phyloP scores from a whole-genome alignment of 2,888 invertebrate species.

The Allygus modestus region DNA sequence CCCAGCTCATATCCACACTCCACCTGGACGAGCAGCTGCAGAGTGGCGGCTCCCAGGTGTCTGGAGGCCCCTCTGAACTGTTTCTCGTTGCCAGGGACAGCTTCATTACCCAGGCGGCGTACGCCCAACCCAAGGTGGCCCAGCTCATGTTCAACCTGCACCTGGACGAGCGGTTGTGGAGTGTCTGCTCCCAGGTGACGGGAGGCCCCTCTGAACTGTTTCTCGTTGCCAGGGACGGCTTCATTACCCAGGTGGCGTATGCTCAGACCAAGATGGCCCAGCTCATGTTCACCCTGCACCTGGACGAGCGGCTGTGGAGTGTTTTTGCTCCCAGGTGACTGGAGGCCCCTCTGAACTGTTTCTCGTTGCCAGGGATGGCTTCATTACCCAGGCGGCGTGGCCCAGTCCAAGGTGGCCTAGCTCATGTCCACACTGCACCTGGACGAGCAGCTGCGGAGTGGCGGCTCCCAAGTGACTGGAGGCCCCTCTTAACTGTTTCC shows the following conservation, averaged over 20 bases:
- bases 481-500: too few species aligned
- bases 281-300: constrained; percentile 80
- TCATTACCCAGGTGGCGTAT: constrained; percentile 85
- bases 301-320: constrained; percentile 79
- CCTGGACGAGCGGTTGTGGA: too few species aligned
- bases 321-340: too few species aligned
- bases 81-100: too few species aligned
- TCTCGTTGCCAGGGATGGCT: constrained; percentile 74
- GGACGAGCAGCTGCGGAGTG: constrained; percentile 78
- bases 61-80: too few species aligned
- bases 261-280: constrained; percentile 92
- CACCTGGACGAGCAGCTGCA: constrained; percentile 79
- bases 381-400: constrained; percentile 85
- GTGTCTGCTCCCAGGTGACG: too few species aligned
- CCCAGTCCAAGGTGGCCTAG: constrained; percentile 92
- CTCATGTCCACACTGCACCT: constrained; percentile 81
- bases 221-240: too few species aligned
- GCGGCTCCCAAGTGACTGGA: constrained; percentile 81
- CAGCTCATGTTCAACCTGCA: too few species aligned
- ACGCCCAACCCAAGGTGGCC: too few species aligned
- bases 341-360: too few species aligned
- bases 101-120: too few species aligned
- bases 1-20: constrained; percentile 84
- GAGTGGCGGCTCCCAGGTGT: constrained; percentile 78
- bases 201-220: too few species aligned